These are phyloP conservation scores for Pimpla rufipes DNA, from an alignment of 2,888 invertebrate genomes.

Conservation along the genomic window DNA sequence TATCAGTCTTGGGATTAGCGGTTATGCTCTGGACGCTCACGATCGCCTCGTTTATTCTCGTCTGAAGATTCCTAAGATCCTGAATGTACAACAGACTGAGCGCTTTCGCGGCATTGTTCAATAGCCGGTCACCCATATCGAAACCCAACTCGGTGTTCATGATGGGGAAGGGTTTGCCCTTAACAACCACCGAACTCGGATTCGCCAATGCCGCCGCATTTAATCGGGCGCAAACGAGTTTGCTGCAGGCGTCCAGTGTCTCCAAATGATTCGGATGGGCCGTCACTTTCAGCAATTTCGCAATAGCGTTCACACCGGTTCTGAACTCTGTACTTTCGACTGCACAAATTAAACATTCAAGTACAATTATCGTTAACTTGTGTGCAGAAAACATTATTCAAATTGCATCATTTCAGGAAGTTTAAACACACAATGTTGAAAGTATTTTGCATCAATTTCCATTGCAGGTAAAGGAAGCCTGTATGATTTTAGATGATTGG, in stretches of 20 bases:
- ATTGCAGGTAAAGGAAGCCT: too few species aligned
- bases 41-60: slow-evolving; percentile 96
- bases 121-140: slow-evolving; percentile 88
- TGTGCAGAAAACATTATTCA: not conserved
- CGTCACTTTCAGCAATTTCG: slow-evolving; percentile 92
- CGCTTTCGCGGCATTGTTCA: slow-evolving; percentile 92
- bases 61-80: slow-evolving; percentile 95
- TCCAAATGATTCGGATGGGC: slow-evolving; percentile 93
- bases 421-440: too few species aligned
- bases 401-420: not conserved
- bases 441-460: too few species aligned
- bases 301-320: slow-evolving; percentile 92
- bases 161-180: slow-evolving; percentile 90
- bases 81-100: slow-evolving; percentile 93
- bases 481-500: too few species aligned
- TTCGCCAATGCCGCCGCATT: slow-evolving; percentile 87
- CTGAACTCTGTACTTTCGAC: slow-evolving; percentile 94
- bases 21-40: slow-evolving; percentile 97
- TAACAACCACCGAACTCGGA: slow-evolving; percentile 86
- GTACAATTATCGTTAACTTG: too few species aligned
- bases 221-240: slow-evolving; percentile 88
- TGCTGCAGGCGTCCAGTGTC: slow-evolving; percentile 90
- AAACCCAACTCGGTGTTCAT: slow-evolving; percentile 90
- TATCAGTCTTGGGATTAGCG: slow-evolving; percentile 98
- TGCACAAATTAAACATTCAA: slow-evolving; percentile 80